Base-by-base conservation (phyloP, 2,113 vertebrate species). In the Malaclemys terrapin region DNA sequence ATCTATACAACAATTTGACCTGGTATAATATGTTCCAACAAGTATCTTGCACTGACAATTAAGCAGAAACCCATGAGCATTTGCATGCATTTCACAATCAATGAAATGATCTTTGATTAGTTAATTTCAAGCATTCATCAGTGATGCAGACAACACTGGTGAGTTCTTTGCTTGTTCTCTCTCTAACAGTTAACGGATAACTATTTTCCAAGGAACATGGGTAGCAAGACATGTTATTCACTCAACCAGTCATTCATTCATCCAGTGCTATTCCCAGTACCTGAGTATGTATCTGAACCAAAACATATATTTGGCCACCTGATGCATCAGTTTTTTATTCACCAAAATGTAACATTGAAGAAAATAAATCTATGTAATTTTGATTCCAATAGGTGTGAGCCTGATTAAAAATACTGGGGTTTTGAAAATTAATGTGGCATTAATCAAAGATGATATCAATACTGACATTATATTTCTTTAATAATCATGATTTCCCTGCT, bases 201-300 rank as follows among this genome's bases (percentile, higher is more conserved):
- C 25, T 8, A 35, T 53, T 10, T 20, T 53, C 57, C 54, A 45
- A 10, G 56, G 10, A 19, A 54, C 47, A 35, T 0, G 2, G 69
- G 54, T 80, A 87, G 50, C 24, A 4, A 0, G 1, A 27, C 1
- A 0, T 1, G 47, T 0, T 0, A 14, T 16, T 53, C 84, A 42
- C 17, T 52, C 49, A 42, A 7, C 4, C 22, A 38, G 45, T 8
- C n/a, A 17, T 3, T 69, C 42, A 24, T 3, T 62, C n/a, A 2
- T 1, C 38, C 72, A 25, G 9, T 1, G 2, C 5, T 38, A 11
- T 6, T 53, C 45, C 72, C 50, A 8, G 20, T 2, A 17, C 9
- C 38, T 10, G 59, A 14, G 27, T 47, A 5, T 1, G 3, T 3
- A 31, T 2, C 54, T 2, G 11, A 84, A n/a, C 42, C 57, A 50